Evolutionary conservation across 2,113 vertebrate genomes (phyloP).

Genomic region (Hystrix brachyura): DNA sequence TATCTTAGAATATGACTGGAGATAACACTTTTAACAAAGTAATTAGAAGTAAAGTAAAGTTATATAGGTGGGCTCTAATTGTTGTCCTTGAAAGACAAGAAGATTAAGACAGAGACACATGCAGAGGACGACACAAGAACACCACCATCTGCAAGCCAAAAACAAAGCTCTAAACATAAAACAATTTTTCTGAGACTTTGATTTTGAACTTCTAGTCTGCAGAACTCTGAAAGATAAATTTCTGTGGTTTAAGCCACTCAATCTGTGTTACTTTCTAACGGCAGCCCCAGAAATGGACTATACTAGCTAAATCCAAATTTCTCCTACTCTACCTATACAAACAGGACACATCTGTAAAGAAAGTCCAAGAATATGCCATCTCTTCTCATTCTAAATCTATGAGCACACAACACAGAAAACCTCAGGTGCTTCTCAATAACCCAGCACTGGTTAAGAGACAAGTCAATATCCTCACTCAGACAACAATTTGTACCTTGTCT

Average conservation of each 20-base stretch:
- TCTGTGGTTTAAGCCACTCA: not conserved
- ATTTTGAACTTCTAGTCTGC: not conserved
- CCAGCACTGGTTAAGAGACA: not conserved
- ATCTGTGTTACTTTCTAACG: not conserved
- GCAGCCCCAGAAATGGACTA: not conserved
- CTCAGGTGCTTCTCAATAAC: not conserved
- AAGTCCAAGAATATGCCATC: not conserved
- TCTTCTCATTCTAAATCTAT: not conserved
- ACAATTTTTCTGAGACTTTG: not conserved
- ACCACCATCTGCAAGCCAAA: accelerated
- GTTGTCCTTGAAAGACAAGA: not conserved
- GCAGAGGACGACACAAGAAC: not conserved
- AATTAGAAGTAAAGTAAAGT: not conserved
- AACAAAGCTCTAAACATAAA: not conserved
- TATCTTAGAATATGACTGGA: not conserved
- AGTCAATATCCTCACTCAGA: not conserved
- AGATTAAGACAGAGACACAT: not conserved
- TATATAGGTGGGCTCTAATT: not conserved
- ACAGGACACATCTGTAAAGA: not conserved
- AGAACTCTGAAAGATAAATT: not conserved
- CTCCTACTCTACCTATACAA: not conserved
- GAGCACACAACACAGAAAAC: not conserved
- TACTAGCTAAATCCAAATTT: not conserved
- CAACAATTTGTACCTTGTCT: not conserved
- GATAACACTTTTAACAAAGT: not conserved